Base-by-base conservation (phyloP, 2,888 invertebrate species). In the Parasteatoda lunata region DNA sequence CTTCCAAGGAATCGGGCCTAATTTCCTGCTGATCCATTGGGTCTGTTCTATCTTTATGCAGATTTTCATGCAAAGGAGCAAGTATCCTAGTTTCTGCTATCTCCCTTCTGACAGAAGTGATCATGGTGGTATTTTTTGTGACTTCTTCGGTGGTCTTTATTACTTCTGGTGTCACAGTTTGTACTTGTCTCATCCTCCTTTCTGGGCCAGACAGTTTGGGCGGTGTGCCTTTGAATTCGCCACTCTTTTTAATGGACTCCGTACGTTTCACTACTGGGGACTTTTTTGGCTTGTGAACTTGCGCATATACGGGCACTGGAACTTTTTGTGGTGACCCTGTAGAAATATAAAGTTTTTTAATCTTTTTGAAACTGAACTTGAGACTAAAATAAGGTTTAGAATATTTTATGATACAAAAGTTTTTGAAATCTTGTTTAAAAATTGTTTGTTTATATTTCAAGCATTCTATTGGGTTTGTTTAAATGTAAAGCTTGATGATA, bases 251-350 rank as follows among this genome's bases (percentile, higher is more conserved):
- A 11, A 54, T 3, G 13, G 52, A 8, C 13, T 47, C 52, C 51
- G 64, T 3, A 6, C 45, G 52, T 11, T 45, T 51, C 3, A 13
- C 49, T 47, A 15, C 13, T 6, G 59, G 2, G 0, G 47, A 45
- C 51, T 82, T 80, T 73, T 75, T 77, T 54, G 73, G 66, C 48
- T 87, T 87, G 51, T 86, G 80, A 3, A 87, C 77, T 70, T 87
- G 82, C 4, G 87, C 87, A 59, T 87, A 87, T 4, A 87, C 82
- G 6, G 87, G 87, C 0, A 73, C 47, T n/a, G 54, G 73, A 1
- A 59, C 9, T 49, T 54, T 30, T 30, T 30, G 30, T 30, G 30
- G 59, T 64, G 15, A n/a, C 13, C 64, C 15, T 64, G 13, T 5
- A 64, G 15, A 64, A 8, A 15, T 5, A n/a, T 64, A 6, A 13